These are phyloP conservation scores for Megalurothrips usitatus DNA, from an alignment of 2,888 invertebrate species.

Conservation along the genomic window DNA sequence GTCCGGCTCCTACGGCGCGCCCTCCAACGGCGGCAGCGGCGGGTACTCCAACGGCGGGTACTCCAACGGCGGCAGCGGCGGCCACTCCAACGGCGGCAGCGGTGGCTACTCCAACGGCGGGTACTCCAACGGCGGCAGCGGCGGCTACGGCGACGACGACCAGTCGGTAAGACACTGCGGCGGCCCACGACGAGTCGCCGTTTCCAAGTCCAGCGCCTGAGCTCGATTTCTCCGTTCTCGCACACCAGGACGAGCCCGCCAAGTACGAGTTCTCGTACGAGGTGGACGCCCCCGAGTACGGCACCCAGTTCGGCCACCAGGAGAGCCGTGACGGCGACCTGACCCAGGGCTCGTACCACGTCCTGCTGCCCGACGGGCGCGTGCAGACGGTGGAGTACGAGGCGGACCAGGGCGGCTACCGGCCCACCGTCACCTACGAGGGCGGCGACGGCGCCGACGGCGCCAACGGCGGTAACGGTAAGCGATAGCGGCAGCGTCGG, in stretches of 20 bases:
- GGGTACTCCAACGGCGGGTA: neutral
- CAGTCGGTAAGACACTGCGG: neutral
- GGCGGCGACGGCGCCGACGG: conserved; percentile 36
- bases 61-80: neutral
- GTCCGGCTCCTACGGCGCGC: neutral
- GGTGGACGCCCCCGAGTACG: conserved; percentile 73
- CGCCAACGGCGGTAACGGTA: conserved; percentile 39
- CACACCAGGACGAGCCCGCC: conserved; percentile 58
- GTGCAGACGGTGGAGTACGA: conserved; percentile 81
- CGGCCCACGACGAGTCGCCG: neutral
- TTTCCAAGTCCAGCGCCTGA: neutral
- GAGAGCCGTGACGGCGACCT: conserved; percentile 78
- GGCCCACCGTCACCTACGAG: conserved; percentile 77
- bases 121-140: neutral
- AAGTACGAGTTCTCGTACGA: conserved; percentile 84
- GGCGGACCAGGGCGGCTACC: conserved; percentile 75
- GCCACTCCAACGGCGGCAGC: neutral
- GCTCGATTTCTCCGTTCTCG: neutral
- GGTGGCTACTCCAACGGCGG: neutral
- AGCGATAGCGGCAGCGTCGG: conserved; percentile 33
- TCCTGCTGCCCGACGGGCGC: conserved; percentile 79
- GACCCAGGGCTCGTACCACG: conserved; percentile 79
- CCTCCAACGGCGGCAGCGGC: neutral
- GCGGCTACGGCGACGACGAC: neutral
- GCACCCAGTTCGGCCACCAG: conserved; percentile 76